phyloP scores from a whole-genome alignment of 2,113 vertebrate genomes.

The Sebastes schlegelii region DNA sequence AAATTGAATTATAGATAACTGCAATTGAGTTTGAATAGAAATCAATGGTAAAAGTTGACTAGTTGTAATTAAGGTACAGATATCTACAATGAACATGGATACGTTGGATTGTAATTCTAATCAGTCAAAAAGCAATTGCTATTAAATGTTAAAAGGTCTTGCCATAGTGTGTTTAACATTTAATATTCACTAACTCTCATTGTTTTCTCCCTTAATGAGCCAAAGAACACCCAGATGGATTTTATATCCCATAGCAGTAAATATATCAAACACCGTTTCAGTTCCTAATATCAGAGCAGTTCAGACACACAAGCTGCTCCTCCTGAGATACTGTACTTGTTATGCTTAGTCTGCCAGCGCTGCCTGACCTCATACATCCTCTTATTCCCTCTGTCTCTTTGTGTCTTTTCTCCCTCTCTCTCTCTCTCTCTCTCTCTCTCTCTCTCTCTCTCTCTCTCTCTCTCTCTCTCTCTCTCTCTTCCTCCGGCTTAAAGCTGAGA shows the following conservation, averaged over 20 bases:
- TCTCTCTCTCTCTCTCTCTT: background rate
- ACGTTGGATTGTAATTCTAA: background rate
- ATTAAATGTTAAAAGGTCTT: slow-evolving; percentile 1
- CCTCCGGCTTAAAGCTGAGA: background rate
- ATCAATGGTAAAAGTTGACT: too few species aligned
- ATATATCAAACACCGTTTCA: slow-evolving; percentile 43
- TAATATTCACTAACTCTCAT: background rate
- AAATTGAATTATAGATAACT: too few species aligned
- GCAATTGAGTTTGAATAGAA: too few species aligned
- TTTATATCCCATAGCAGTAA: slow-evolving; percentile 31
- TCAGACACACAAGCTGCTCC: slow-evolving; percentile 28
- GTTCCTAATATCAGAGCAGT: slow-evolving; percentile 27
- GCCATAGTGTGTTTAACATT: slow-evolving; percentile 18
- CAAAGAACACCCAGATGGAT: slow-evolving; percentile 17
- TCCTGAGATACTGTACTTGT: slow-evolving; percentile 38
- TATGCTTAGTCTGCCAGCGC: slow-evolving; percentile 37
- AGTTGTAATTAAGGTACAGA: too few species aligned
- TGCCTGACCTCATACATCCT: slow-evolving; percentile 26
- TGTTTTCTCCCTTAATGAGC: slow-evolving; percentile 44
- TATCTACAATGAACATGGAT: too few species aligned
- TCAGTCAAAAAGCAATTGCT: background rate
- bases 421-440: background rate
- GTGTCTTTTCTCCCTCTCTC: background rate
- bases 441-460: background rate
- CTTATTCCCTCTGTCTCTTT: slow-evolving; percentile 16